These are phyloP conservation scores for Caenorhabditis tropicalis DNA, from an alignment of 1,140 invertebrate genomes.

Conservation along the genomic window DNA sequence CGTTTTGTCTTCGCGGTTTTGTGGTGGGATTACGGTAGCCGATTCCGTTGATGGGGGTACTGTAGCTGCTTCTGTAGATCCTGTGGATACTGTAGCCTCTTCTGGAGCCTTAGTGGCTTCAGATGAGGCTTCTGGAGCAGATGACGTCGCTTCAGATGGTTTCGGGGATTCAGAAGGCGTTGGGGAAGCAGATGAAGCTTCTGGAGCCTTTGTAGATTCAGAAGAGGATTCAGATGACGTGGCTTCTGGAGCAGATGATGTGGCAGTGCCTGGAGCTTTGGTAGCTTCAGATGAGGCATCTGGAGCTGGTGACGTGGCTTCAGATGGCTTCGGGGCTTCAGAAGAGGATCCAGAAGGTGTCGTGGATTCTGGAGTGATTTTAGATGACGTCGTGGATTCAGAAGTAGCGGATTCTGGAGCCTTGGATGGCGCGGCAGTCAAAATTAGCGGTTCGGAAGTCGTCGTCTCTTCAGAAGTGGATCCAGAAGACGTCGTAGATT, in stretches of 20 bases:
- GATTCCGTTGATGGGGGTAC: not conserved
- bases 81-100: not conserved
- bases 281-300: not conserved
- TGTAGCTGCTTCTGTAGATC: not conserved
- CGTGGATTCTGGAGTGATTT: too few species aligned
- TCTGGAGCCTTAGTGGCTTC: not conserved
- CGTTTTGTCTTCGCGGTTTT: constrained; percentile 13
- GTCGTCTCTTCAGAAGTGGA: not conserved
- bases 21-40: not conserved
- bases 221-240: not conserved
- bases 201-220: not conserved
- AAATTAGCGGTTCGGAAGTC: not conserved
- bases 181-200: not conserved
- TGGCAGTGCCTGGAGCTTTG: not conserved
- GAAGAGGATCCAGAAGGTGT: not conserved
- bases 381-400: not conserved
- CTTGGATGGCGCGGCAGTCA: not conserved
- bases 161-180: not conserved
- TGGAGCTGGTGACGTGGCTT: not conserved
- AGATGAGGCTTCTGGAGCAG: not conserved
- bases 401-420: not conserved
- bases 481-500: constrained; percentile 13
- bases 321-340: not conserved
- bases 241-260: not conserved
- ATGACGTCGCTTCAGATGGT: not conserved